phyloP scores from a whole-genome alignment of 2,797 vertebrate genomes.

The Arnoldichthys spilopterus region DNA sequence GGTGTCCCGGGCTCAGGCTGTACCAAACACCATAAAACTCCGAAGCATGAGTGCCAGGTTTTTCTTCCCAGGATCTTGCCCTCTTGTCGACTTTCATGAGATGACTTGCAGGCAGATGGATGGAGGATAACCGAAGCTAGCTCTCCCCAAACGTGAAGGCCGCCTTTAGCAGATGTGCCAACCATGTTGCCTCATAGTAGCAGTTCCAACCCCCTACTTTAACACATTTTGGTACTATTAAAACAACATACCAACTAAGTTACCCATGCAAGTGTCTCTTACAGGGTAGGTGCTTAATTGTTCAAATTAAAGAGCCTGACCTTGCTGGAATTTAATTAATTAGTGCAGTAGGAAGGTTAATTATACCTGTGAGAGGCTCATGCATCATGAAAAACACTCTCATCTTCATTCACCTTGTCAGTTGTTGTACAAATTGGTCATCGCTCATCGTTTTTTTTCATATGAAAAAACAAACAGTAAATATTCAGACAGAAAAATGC shows the following conservation, averaged over 20 bases:
- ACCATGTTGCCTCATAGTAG: constrained; percentile 12
- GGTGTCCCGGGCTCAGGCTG: constrained; percentile 39
- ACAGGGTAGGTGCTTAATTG: constrained; percentile 71
- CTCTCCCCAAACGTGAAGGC: constrained; percentile 11
- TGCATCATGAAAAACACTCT: constrained; percentile 76
- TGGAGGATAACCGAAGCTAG: constrained; percentile 36
- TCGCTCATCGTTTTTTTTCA: constrained; percentile 49
- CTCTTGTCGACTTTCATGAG: constrained; percentile 42
- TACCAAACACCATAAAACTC: constrained; percentile 52
- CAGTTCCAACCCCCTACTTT: constrained; percentile 9
- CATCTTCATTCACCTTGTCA: constrained; percentile 78
- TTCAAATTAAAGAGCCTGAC: constrained; percentile 79
- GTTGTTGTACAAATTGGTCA: constrained; percentile 71
- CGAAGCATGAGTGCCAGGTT: constrained; percentile 45
- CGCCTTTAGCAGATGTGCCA: constrained; percentile 40
- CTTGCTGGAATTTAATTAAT: constrained; percentile 83
- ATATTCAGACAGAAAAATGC: constrained; percentile 23
- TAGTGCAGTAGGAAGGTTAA: constrained; percentile 83
- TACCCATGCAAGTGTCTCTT: constrained; percentile 49
- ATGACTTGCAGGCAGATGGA: constrained; percentile 52
- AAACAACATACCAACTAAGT: constrained; percentile 52
- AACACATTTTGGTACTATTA: constrained; percentile 5
- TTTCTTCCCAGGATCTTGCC: constrained; percentile 35
- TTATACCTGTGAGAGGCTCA: constrained; percentile 80
- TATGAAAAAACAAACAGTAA: constrained; percentile 1